phyloP scores from a whole-genome alignment of 2,113 vertebrate species.

The Aix galericulata region DNA sequence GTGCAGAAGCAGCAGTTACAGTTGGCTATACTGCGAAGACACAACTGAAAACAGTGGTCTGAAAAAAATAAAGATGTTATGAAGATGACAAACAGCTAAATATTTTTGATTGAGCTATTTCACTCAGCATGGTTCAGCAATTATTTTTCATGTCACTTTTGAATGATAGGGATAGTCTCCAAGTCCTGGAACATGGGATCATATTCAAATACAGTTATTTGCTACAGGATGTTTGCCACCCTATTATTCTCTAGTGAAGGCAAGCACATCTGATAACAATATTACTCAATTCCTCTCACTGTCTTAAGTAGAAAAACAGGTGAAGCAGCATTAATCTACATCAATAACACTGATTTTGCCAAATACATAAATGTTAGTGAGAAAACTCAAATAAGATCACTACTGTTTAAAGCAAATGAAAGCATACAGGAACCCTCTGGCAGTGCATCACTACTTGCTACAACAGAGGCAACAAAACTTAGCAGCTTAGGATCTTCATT shows the following conservation, averaged over 20 bases:
- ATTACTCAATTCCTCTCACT: background rate
- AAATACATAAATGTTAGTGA: background rate
- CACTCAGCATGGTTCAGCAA: background rate
- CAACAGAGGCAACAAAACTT: background rate
- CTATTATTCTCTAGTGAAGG: background rate
- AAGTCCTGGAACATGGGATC: background rate
- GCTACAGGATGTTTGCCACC: background rate
- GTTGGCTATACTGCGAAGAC: background rate
- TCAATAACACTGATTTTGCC: background rate
- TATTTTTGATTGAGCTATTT: background rate
- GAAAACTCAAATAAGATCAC: background rate
- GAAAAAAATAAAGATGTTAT: background rate
- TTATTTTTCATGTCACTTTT: background rate
- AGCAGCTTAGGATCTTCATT: background rate
- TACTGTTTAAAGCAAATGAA: background rate
- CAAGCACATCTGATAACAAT: background rate
- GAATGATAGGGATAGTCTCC: background rate
- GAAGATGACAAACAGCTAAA: background rate
- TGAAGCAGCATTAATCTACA: background rate
- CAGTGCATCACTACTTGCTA: background rate
- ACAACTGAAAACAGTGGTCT: background rate
- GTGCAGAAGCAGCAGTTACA: background rate
- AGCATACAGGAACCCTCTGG: background rate
- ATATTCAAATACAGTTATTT: background rate
- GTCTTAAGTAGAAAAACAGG: background rate